Evolutionary conservation across 1,140 invertebrate genomes (phyloP), one percentile per base, ranked within the genome.

Genomic region (Bombus confusus): DNA sequence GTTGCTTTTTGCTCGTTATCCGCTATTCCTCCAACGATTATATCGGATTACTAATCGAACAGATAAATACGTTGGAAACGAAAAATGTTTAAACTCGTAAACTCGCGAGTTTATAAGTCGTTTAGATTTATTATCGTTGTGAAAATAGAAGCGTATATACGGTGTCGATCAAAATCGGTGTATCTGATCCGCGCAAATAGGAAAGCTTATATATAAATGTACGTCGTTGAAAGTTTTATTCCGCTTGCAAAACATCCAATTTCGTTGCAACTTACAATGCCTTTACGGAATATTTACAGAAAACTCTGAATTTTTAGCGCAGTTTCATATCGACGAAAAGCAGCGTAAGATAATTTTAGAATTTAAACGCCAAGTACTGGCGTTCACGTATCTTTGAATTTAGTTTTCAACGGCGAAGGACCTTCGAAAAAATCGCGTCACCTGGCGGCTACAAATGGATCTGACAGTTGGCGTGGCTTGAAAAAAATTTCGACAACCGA

Each of bases 401-500:
- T 62, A n/a, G 6, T 0, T 71, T 25, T 4, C 12, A n/a, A 39
- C 13, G 25, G 34, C 9, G 1, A 39, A 78, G 12, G 28, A 62
- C 25, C 6, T 15, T 9, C 4, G 8, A 52, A 76, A 77, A 41
- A 47, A 3, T 64, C 31, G 4, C 1, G 10, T 57, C n/a, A 15
- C 3, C 37, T 25, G 34, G 34, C 8, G 31, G 12, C 0, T 34
- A 47, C 64, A 52, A 52, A 77, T 57, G 73, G 47, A 8, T 57
- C 28, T 6, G 64, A 68, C 83, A 62, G 15, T 47, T 72, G 57
- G 28, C 39, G 75, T 34, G 6, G 47, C 47, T n/a, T 10, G 4
- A 52, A 47, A 71, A 84, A 47, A 62, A 76, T 76, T 86, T 80
- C 22, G 81, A 66, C 15, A 68, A 82, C 59, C 79, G 73, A 39